Base-by-base conservation (phyloP, 2,888 invertebrate genomes). In the Acheta domesticus region DNA sequence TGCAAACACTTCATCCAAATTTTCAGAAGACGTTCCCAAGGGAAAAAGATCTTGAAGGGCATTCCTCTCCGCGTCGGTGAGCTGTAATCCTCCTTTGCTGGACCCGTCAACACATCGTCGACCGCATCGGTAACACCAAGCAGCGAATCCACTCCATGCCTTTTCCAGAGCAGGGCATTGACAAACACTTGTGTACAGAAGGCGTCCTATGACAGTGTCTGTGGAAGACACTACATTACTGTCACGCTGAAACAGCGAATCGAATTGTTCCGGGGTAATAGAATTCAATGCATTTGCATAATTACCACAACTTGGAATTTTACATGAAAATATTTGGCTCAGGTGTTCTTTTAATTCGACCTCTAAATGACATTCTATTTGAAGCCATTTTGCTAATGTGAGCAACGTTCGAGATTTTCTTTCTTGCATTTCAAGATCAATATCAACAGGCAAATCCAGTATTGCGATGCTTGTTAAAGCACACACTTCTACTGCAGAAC, bases 101-200 rank as follows among this genome's bases (percentile, higher is more conserved):
- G 92, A 92, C 81, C 91, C 91, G 84, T 94, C 94, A 1, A 95
- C 92, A 84, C 94, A 92, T 87, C 94, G 94, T 79, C 93, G 90
- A 48, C 83, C 81, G 82, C 82, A 81, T 84, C 95, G 93, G 86
- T 97, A 98, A 85, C 97, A 96, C 98, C 98, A 98, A 79, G 94
- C 93, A 1, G 96, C 98, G 84, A 97, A 94, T 77, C 91, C 91
- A 78, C 94, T 93, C 95, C 97, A 96, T 2, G 95, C 93, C 86
- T 96, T 95, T 2, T 95, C 94, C 79, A 95, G 88, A 50, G 91
- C 90, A 0, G 94, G 93, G 84, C 94, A 94, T 83, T 96, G 93
- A 83, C 93, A 91, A 0, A 95, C 93, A 75, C 96, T 94, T 83
- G 95, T 91, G 83, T 94, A 93, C 78, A 96, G 88, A 36, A 96